Base-by-base conservation (phyloP, 2,888 invertebrate genomes). In the Spodoptera picta region DNA sequence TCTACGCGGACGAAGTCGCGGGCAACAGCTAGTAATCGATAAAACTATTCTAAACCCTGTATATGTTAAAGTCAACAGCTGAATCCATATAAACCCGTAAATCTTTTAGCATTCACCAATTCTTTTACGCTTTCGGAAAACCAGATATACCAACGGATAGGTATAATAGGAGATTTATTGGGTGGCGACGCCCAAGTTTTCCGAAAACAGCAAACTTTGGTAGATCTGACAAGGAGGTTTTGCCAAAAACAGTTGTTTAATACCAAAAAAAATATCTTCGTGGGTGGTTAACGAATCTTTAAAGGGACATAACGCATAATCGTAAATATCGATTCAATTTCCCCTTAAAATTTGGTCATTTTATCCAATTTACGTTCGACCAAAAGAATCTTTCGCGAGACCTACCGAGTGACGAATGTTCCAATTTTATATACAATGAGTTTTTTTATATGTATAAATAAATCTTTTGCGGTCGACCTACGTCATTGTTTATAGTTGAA, bases 221-320 rank as follows among this genome's bases (percentile, higher is more conserved):
- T 72, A 75, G 72, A 82, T 71, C 72, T 60, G 81, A 84, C 80
- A 84, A 86, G 83, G 83, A 84, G 74, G 60, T 82, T 77, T 83
- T 56, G 53, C 87, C 86, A 85, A 84, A 89, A 85, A 74, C 41
- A 57, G 77, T 74, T 54, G 60, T 80, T 85, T 84, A 83, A 84
- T 79, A 71, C 71, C 72, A 65, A 81, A 83, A 82, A 19, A 79
- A 81, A 81, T 69, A 73, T 79, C 66, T 57, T 66, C 65, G 87
- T 85, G 82, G 87, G 88, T 79, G 84, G 85, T 77, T 79, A 69
- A 60, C 60, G 60, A 77, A 72, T 66, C 56, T 62, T 65, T 72
- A 76, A 74, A 74, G 69, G 73, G 69, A 70, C 60, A 59, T 67
- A 70, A 75, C 69, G 56, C 65, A 79, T 74, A 61, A 57, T 69